Evolutionary conservation across 1,140 invertebrate species (phyloP), one percentile per base, ranked within the genome.

Genomic region (Trissolcus basalis): DNA sequence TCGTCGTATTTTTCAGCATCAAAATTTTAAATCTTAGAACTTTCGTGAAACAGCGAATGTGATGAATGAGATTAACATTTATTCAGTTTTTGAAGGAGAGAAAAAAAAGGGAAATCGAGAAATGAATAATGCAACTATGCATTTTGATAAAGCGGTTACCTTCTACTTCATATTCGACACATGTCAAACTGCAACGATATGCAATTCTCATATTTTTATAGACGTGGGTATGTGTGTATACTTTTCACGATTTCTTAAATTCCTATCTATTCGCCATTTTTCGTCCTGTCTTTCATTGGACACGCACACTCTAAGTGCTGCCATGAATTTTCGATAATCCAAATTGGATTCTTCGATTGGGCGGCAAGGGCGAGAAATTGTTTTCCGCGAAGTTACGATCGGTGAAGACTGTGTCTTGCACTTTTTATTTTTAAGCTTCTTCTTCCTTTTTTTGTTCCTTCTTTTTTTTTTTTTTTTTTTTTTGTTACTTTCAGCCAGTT

Each of bases 261-360:
- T 59, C 59, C 67, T 64, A 48, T 15, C 59, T 56, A 61, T 71
- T 78, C 70, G 43, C 51, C 59, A 74, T 75, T 76, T 70, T 76
- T 74, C 77, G 74, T 74, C 74, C 74, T 55, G 65, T 77, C 78
- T 78, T 79, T 76, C 76, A 72, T 59, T 61, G 78, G 74, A 82
- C 80, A 71, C 56, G 53, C 60, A 78, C 72, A 76, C 74, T 77
- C 79, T 74, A 79, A 80, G 72, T 73, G 77, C 68, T 63, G 54
- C 82, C 82, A 84, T 84, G 84, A 86, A 86, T 86, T 86, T 84
- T 86, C 84, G 82, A 86, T 86, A 83, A 85, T 85, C 83, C 82
- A 83, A 83, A 86, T 84, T 84, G 83, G 78, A 84, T 83, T 84
- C 82, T 72, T 67, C 79, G 77, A 83, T 81, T 80, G 82, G 75